Evolutionary conservation across 2,113 vertebrate genomes (phyloP), one percentile per base, ranked within the genome.

Genomic region (Thinocorus orbignyianus): DNA sequence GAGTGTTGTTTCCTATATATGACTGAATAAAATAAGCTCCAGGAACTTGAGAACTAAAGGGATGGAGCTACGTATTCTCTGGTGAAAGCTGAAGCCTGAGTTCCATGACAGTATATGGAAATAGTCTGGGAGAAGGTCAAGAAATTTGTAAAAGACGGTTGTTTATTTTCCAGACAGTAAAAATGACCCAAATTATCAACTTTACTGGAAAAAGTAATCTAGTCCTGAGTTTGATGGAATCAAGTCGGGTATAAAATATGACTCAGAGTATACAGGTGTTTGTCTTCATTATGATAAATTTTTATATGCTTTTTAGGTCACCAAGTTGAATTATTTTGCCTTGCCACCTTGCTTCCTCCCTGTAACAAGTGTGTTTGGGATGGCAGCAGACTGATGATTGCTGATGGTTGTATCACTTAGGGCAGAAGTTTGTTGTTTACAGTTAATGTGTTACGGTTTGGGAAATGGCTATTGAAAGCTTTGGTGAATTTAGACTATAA

Each of bases 1-100:
- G 41, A 22, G 20, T 8, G 0, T 46, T 7, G 3, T 46, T 81
- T 25, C 48, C 22, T 31, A 0, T 4, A 0, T 7, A 4, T 24
- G 60, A 5, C 76, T 62, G 54, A 31, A 22, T 26, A 72, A 35
- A 78, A 68, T 14, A 37, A 64, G 35, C 77, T 84, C 30, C 30
- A 33, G 73, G 41, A 71, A 6, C 57, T 71, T 2, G 1, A 52
- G 74, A 49, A 23, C 42, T 35, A 48, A 68, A 62, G 69, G 58
- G 17, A 25, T 46, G 46, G 54, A 81, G 58, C 49, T 35, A 1
- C 24, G 2, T 19, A 11, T 66, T 78, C 52, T 70, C 20, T 62
- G 37, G 17, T 73, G 83, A n/a, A 70, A 62, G 48, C 15, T 60
- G 62, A 61, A 66, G 10, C 64, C 62, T 4, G 13, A 11, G 13